Percentiles rank a stretch among this genome's conserved stretches.
Conservation (phyloP, 2,113 vertebrate species). For the Atrichornis clamosus region DNA sequence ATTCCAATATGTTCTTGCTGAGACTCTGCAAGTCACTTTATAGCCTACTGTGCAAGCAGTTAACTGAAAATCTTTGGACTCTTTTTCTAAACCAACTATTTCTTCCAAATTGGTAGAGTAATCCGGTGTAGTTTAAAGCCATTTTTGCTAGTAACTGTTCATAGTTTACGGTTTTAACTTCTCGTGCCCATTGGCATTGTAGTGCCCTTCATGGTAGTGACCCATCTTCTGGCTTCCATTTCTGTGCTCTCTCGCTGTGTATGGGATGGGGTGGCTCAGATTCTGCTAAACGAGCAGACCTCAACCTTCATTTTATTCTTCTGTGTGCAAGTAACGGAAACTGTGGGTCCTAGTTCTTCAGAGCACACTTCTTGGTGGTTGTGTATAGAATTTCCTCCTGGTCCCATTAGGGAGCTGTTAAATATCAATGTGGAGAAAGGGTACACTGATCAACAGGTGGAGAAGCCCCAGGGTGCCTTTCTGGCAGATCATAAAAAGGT, state of each 20-base stretch:
- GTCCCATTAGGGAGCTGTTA: background rate
- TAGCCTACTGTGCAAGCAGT: background rate
- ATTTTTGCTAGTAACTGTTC: slow-evolving; percentile 18
- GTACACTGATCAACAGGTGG: background rate
- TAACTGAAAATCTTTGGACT: slow-evolving; percentile 28
- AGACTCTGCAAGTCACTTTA: background rate
- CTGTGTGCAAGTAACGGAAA: background rate
- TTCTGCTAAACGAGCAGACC: background rate
- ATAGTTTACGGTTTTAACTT: background rate
- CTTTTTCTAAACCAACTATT: slow-evolving; percentile 41
- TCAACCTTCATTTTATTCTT: background rate
- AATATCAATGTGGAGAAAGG: background rate
- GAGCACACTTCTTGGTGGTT: rapidly evolving
- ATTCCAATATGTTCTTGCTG: background rate
- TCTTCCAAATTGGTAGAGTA: slow-evolving; percentile 18
- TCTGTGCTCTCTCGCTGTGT: background rate
- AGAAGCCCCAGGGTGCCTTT: background rate
- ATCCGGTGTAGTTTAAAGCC: background rate
- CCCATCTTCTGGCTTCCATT: background rate
- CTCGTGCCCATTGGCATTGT: background rate
- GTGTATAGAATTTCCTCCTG: background rate
- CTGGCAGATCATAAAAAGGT: background rate
- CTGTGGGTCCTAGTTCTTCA: background rate
- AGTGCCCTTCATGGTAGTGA: background rate
- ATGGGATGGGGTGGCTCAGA: background rate